phyloP scores from a whole-genome alignment of 2,113 vertebrate species.

The Eubucco bourcierii region DNA sequence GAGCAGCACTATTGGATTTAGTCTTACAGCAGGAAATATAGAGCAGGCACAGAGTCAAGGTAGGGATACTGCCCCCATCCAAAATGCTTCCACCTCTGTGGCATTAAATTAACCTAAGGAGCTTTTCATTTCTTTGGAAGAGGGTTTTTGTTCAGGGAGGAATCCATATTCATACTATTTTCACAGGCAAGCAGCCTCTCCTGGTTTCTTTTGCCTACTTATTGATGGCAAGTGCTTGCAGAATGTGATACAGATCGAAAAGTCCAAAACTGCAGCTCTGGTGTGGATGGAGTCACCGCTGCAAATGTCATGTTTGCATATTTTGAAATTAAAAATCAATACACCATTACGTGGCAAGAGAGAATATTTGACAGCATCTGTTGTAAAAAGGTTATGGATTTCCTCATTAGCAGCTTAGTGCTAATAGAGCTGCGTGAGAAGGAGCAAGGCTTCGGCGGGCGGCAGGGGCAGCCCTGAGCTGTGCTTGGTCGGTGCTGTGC shows the following conservation, averaged over 20 bases:
- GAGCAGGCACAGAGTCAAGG: neutral
- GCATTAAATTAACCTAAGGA: neutral
- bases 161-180: neutral
- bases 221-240: constrained; percentile 10
- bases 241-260: neutral
- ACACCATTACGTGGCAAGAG: constrained; percentile 10
- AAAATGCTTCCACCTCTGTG: neutral
- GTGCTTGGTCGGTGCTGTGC: too few relatives aligned
- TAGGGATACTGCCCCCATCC: neutral
- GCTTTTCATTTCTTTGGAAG: neutral
- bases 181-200: neutral
- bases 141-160: neutral
- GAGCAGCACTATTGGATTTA: neutral
- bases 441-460: neutral
- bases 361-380: constrained; percentile 14
- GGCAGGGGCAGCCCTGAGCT: rapidly evolving
- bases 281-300: neutral
- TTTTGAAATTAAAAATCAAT: constrained; percentile 69
- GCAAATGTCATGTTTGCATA: constrained; percentile 72
- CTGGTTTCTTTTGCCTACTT: neutral
- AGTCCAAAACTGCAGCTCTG: constrained; percentile 4
- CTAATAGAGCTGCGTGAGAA: neutral
- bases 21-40: neutral
- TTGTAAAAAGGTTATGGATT: constrained; percentile 60
- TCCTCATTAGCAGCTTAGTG: constrained; percentile 33